phyloP scores from a whole-genome alignment of 2,888 invertebrate species.

The Plemyria rubiginata region DNA sequence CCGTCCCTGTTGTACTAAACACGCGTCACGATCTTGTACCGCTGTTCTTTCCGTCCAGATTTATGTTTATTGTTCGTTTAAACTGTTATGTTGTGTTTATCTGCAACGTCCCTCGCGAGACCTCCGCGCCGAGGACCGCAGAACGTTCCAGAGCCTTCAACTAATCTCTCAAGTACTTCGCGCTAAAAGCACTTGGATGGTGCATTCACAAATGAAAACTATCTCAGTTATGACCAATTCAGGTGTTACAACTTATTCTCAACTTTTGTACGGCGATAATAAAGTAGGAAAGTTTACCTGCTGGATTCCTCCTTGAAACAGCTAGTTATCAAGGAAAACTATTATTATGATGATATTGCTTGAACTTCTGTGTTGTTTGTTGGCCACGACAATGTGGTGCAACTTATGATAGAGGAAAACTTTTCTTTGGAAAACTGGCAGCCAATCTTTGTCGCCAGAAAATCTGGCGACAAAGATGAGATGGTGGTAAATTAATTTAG shows the following conservation, averaged over 20 bases:
- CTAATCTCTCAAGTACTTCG: conserved; percentile 23
- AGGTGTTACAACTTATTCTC: conserved; percentile 7
- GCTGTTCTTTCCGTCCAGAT: conserved; percentile 41
- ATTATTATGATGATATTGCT: conserved; percentile 1
- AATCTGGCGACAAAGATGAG: background rate
- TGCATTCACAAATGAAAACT: conserved; percentile 19
- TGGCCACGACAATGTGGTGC: background rate
- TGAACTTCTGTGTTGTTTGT: background rate
- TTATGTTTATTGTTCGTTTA: conserved; percentile 55
- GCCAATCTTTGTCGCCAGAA: too few species aligned
- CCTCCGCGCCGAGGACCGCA: conserved; percentile 4
- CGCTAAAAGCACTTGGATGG: conserved; percentile 6
- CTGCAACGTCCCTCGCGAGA: conserved; percentile 41
- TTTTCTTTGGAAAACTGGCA: background rate
- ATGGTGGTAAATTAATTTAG: too few species aligned
- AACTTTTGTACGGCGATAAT: background rate
- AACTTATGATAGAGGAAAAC: background rate
- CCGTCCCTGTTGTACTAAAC: conserved; percentile 12
- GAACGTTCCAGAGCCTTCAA: conserved; percentile 3
- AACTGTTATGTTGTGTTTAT: conserved; percentile 46
- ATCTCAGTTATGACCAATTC: conserved; percentile 17
- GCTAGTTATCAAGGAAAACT: background rate
- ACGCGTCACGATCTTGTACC: conserved; percentile 22
- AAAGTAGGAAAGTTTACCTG: background rate
- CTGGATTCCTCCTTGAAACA: background rate